phyloP scores from a whole-genome alignment of 2,113 vertebrate species.

The Saimiri boliviensis region DNA sequence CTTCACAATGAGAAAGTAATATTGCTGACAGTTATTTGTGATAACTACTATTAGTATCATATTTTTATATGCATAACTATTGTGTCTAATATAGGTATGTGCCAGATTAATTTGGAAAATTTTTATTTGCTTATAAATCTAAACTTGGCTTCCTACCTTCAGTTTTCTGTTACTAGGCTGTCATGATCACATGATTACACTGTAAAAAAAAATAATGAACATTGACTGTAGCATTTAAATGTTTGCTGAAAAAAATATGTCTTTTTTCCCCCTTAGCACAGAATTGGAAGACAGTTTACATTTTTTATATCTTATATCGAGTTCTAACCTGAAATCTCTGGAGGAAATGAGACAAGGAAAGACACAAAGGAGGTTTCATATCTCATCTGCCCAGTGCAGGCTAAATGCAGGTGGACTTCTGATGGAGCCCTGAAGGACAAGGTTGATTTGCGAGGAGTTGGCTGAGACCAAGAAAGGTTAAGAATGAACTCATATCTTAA shows the following conservation, averaged over 20 bases:
- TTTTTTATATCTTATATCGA: background rate
- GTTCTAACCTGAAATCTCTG: background rate
- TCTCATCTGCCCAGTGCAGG: background rate
- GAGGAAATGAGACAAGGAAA: background rate
- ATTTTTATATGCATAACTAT: background rate
- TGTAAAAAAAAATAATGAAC: background rate
- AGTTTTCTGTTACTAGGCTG: constrained; percentile 29
- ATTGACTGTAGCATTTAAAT: constrained; percentile 28
- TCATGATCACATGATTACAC: background rate
- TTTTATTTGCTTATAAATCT: constrained; percentile 38
- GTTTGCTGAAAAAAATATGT: constrained; percentile 30
- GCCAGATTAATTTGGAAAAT: constrained; percentile 19
- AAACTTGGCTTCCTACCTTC: background rate
- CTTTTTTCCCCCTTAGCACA: background rate
- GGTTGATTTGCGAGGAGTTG: background rate
- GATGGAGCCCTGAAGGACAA: background rate
- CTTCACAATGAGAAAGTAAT: background rate
- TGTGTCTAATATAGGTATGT: background rate
- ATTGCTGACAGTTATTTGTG: background rate
- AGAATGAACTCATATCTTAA: background rate
- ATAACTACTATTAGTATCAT: background rate
- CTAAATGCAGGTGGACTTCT: background rate
- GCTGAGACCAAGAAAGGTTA: background rate
- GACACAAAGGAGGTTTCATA: background rate
- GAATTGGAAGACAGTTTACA: background rate